A percentile compares a stretch with the other conserved stretches of the same genome.
These are phyloP conservation scores for Dendrolimus punctatus DNA, from an alignment of 1,140 invertebrate genomes.

Conservation along the genomic window DNA sequence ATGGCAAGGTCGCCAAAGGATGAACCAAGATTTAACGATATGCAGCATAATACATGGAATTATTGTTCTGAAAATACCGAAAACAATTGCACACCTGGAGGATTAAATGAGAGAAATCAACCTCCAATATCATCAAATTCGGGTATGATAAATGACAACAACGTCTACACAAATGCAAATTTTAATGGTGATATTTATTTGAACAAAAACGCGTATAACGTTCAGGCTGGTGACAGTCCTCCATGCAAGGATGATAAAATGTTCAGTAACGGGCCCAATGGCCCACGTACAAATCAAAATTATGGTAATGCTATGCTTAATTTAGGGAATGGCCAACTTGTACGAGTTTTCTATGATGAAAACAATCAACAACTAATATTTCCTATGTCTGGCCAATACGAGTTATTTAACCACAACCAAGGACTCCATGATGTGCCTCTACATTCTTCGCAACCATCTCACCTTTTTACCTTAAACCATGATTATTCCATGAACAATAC, in stretches of 20 bases:
- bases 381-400: conserved; percentile 61
- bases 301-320: conserved; percentile 61
- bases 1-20: conserved; percentile 67
- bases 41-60: conserved; percentile 57
- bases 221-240: conserved; percentile 32
- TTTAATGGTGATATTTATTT: conserved; percentile 51
- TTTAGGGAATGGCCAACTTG: conserved; percentile 57
- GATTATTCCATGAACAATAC: conserved; percentile 44
- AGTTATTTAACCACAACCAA: conserved; percentile 57
- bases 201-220: conserved; percentile 45
- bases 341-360: conserved; percentile 60
- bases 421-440: conserved; percentile 39
- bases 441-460: conserved; percentile 30
- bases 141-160: conserved; percentile 38
- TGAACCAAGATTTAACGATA: conserved; percentile 57
- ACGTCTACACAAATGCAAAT: conserved; percentile 44
- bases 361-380: conserved; percentile 62
- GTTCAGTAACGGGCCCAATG: conserved; percentile 38
- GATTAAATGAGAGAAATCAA: conserved; percentile 41
- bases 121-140: conserved; percentile 30
- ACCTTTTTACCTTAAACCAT: conserved; percentile 48
- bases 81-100: conserved; percentile 39
- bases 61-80: conserved; percentile 47
- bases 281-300: conserved; percentile 40
- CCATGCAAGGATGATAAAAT: conserved; percentile 42